phyloP scores from a whole-genome alignment of 2,113 vertebrate genomes.

The Pyxicephalus adspersus region DNA sequence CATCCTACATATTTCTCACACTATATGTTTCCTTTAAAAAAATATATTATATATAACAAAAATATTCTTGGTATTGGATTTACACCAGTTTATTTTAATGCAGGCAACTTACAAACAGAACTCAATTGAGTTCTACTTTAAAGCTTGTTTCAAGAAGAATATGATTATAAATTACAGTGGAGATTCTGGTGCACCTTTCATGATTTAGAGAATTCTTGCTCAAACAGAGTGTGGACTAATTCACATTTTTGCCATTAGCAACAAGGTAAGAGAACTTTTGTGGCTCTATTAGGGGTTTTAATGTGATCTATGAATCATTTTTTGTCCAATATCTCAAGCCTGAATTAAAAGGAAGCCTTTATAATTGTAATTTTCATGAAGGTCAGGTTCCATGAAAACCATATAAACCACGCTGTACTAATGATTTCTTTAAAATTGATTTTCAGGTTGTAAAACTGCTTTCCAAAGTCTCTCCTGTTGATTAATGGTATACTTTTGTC shows the following conservation, averaged over 20 bases:
- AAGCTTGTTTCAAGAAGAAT: neutral
- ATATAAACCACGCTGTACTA: slow-evolving; percentile 55
- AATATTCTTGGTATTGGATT: too few relatives aligned
- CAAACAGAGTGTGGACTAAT: slow-evolving; percentile 31
- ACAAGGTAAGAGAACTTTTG: slow-evolving; percentile 46
- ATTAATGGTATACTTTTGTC: slow-evolving; percentile 52
- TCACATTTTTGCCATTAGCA: slow-evolving; percentile 44
- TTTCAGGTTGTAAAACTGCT: slow-evolving; percentile 55
- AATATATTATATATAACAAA: too few relatives aligned
- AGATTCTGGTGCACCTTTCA: neutral
- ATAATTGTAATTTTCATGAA: slow-evolving; percentile 57
- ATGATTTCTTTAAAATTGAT: slow-evolving; percentile 57
- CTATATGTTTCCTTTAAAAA: too few relatives aligned
- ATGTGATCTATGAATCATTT: slow-evolving; percentile 55
- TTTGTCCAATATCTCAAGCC: slow-evolving; percentile 53
- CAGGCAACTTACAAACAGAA: too few relatives aligned
- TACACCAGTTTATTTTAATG: too few relatives aligned
- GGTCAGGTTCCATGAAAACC: slow-evolving; percentile 56
- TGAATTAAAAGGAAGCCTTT: slow-evolving; percentile 50
- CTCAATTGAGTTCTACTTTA: neutral
- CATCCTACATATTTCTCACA: too few relatives aligned
- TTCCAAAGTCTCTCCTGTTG: slow-evolving; percentile 52
- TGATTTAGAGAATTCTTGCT: slow-evolving; percentile 12
- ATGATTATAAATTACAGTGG: slow-evolving; percentile 6
- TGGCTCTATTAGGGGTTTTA: slow-evolving; percentile 52